Percentiles rank a stretch among this genome's conserved stretches.
These are phyloP conservation scores for Halcyon malimbica DNA, from an alignment of 2,113 vertebrate species.

Conservation along the genomic window DNA sequence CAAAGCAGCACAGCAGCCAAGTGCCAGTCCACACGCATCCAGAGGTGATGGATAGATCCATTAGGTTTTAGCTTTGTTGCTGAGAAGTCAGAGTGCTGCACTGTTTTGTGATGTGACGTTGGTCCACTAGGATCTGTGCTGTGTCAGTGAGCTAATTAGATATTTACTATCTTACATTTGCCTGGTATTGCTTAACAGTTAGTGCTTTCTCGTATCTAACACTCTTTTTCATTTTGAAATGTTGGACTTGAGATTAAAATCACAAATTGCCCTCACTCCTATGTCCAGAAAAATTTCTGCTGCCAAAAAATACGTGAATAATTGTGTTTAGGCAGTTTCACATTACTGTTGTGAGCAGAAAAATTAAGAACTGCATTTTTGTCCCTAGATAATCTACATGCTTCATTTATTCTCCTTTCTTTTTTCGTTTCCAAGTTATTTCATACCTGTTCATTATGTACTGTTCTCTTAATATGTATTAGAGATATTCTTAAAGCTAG, in stretches of 20 bases:
- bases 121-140: not conserved
- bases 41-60: not conserved
- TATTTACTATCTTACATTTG: not conserved
- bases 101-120: fast-evolving
- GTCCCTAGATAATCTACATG: not conserved
- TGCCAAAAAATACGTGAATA: not conserved
- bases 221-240: not conserved
- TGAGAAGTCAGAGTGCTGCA: not conserved
- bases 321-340: not conserved
- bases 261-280: not conserved
- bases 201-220: not conserved
- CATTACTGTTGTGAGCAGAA: not conserved
- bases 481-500: not conserved
- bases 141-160: not conserved
- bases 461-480: not conserved
- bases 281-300: not conserved
- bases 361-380: not conserved
- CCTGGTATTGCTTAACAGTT: not conserved
- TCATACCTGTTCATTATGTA: not conserved
- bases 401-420: not conserved
- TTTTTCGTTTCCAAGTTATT: not conserved
- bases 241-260: not conserved
- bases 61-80: not conserved
- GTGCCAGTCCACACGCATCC: not conserved
- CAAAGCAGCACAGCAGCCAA: not conserved